phyloP scores from a whole-genome alignment of 1,140 invertebrate genomes.

The Bradynema listronoti region DNA sequence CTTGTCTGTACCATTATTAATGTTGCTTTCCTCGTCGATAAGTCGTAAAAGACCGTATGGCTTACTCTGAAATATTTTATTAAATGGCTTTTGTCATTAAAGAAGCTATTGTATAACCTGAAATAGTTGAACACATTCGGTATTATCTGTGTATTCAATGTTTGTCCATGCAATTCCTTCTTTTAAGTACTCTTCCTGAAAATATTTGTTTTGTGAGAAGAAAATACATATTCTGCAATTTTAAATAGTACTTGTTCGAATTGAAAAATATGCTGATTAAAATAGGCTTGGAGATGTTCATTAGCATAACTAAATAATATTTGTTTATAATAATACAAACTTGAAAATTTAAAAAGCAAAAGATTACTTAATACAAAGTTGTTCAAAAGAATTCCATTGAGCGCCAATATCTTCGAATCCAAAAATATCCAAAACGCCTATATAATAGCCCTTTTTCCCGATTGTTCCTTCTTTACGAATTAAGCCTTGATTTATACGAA shows the following conservation, averaged over 20 bases:
- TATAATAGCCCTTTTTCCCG: conserved; percentile 59
- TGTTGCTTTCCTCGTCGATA: conserved; percentile 93
- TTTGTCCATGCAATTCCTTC: conserved; percentile 86
- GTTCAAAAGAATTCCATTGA: conserved; percentile 75
- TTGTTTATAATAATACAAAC: no score
- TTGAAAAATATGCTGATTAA: conserved; percentile 94
- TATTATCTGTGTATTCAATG: conserved; percentile 77
- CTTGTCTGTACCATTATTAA: conserved; percentile 91
- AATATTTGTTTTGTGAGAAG: no score
- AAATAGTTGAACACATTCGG: conserved; percentile 75
- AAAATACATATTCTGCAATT: not conserved
- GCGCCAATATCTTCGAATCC: conserved; percentile 80
- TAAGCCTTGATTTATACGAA: conserved; percentile 67
- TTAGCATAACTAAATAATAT: conserved; percentile 64
- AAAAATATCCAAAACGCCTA: conserved; percentile 72
- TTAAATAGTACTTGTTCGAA: conserved; percentile 64
- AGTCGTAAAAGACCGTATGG: conserved; percentile 72
- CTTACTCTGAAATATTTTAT: conserved; percentile 69
- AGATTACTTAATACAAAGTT: conserved; percentile 92
- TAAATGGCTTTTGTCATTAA: not conserved
- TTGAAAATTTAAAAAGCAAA: no score
- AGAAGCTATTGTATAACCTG: conserved; percentile 9
- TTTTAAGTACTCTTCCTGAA: conserved; percentile 79
- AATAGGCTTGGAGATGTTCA: conserved; percentile 91
- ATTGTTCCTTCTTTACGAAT: conserved; percentile 31